Evolutionary conservation across 2,888 invertebrate species (phyloP).

Genomic region (Lysandra bellargus): DNA sequence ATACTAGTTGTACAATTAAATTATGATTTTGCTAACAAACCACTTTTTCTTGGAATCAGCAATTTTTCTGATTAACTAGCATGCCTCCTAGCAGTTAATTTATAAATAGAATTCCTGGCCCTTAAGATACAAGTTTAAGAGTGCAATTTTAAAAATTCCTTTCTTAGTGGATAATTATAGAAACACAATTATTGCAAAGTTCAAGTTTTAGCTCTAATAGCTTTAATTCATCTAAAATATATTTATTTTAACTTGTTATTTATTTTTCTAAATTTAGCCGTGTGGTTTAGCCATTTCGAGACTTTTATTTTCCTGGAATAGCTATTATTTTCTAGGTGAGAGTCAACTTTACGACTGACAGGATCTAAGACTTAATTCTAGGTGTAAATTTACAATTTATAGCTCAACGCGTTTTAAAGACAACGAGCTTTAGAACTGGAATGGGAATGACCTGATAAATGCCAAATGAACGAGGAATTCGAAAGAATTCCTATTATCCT

Average conservation of each 20-base stretch:
- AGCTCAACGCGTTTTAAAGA: not conserved
- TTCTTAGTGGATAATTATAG: too few relatives aligned
- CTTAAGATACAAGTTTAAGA: too few relatives aligned
- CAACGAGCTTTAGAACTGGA: not conserved
- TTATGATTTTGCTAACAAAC: not conserved
- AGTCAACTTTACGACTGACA: not conserved
- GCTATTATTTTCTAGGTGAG: not conserved
- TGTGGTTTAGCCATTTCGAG: not conserved
- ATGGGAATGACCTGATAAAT: not conserved
- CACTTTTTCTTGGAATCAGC: too few relatives aligned
- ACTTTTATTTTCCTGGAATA: not conserved
- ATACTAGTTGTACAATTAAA: not conserved
- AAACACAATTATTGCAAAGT: too few relatives aligned
- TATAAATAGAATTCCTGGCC: too few relatives aligned
- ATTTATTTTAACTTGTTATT: not conserved
- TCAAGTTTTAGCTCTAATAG: too few relatives aligned
- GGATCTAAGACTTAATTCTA: not conserved
- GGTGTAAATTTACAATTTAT: constrained; percentile 15
- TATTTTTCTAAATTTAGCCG: not conserved
- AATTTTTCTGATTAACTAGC: too few relatives aligned
- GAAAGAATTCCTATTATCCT: not conserved
- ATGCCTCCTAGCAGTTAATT: too few relatives aligned
- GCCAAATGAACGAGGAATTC: not conserved
- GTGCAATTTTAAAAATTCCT: too few relatives aligned
- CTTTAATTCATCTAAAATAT: too few relatives aligned